phyloP scores from a whole-genome alignment of 2,113 vertebrate genomes.

The Morphnarchus princeps region DNA sequence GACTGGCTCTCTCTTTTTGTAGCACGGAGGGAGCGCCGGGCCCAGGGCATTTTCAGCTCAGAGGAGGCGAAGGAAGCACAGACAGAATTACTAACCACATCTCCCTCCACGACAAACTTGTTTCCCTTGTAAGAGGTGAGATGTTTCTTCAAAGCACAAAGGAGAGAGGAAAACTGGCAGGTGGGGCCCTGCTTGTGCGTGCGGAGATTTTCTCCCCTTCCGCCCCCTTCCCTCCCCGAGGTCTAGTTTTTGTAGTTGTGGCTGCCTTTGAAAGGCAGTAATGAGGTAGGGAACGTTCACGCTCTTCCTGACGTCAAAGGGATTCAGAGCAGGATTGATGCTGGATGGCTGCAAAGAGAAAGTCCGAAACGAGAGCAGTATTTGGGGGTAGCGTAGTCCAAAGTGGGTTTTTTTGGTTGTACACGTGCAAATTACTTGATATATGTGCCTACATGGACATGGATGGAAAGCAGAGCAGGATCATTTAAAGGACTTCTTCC shows the following conservation, averaged over 20 bases:
- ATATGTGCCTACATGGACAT: background rate
- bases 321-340: background rate
- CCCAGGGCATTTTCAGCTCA: background rate
- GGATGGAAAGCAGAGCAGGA: background rate
- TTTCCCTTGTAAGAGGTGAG: background rate
- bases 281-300: background rate
- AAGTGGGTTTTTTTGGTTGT: background rate
- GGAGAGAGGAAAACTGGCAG: background rate
- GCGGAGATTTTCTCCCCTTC: background rate
- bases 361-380: background rate
- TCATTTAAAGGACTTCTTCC: background rate
- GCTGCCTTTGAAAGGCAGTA: conserved; percentile 8
- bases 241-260: background rate
- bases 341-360: background rate
- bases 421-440: fast-evolving
- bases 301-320: background rate
- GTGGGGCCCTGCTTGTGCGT: background rate
- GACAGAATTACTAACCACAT: background rate
- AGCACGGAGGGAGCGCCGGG: fast-evolving
- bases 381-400: background rate
- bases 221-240: background rate
- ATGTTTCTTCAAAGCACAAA: conserved; percentile 27
- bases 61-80: background rate
- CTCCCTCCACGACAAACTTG: background rate
- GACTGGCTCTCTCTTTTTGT: background rate